Base-by-base conservation (phyloP, 1,140 invertebrate species). In the Drosophila repleta region DNA sequence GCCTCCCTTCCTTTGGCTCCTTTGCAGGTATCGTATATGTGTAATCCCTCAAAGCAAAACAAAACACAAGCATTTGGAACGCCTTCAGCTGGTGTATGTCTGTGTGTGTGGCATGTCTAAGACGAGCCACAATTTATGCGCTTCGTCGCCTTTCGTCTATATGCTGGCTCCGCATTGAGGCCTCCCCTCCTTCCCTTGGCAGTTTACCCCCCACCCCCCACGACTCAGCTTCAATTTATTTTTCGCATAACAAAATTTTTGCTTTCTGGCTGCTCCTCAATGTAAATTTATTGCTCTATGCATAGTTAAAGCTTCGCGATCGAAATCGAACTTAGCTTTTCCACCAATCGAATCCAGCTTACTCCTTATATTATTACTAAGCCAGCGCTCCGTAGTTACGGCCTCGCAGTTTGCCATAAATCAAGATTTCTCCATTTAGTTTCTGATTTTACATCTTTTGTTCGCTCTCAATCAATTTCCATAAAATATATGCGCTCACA, bases 141-240 rank as follows among this genome's bases (percentile, higher is more conserved):
- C 83, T 71, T 88, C 82, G 83, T 79, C 82, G 82, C 82, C 82
- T 87, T 73, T 76, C 79, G 83, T 85, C 82, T 87, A 85, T 84
- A 79, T 84, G 80, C 67, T 68, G 75, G 35, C 58, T 60, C 61
- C 29, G 43, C 57, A 55, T 63, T 55, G 53, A 41, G 37, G 15
- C 1, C 6, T 29, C n/a, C 45, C 39, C 52, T 63, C 57, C 18
- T n/a, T 11, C 45, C 52, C 46, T 35, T 60, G 46, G 41, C 26
- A 11, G 3, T 3, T 35, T 24, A 58, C 55, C 39, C 69, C 52
- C 45, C n/a, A n/a, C 24, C 62, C 55, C 39, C 69, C 52, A 48
- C n/a, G n/a, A 60, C 65, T 70, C 48, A 73, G 71, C 79, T 83
- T 87, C 83, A 88, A 87, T 87, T 87, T 87, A 74, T 88, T 87